Conservation (phyloP, 2,888 invertebrate genomes). For the Watsonalla binaria region DNA sequence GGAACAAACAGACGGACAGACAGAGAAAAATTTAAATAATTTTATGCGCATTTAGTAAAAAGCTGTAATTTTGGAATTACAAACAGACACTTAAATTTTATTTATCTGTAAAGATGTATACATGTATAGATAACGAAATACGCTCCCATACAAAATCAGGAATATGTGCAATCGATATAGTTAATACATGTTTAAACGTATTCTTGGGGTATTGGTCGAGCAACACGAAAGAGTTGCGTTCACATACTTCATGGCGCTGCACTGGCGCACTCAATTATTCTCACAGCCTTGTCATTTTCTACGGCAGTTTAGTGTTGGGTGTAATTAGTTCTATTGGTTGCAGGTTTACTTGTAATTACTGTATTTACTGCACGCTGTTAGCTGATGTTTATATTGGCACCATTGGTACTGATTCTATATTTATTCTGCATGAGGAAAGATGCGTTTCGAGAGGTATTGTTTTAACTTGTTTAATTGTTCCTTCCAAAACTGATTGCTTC, state of each 20-base stretch:
- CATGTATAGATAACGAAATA: no score
- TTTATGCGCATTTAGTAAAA: no score
- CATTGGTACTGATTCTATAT: background rate
- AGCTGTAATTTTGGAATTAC: no score
- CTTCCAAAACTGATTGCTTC: no score
- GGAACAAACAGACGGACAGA: no score
- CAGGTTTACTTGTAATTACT: background rate
- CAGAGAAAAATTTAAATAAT: no score
- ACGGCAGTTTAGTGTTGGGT: background rate
- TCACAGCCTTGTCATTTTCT: slow-evolving; percentile 2
- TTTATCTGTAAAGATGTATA: no score
- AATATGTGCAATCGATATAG: no score
- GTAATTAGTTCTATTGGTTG: background rate
- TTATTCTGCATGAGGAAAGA: background rate
- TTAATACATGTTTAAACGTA: no score
- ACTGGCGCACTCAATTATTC: background rate
- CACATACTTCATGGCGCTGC: background rate
- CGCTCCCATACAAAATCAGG: no score
- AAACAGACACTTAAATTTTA: no score
- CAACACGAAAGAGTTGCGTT: background rate
- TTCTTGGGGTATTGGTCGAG: background rate
- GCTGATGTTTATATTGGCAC: background rate
- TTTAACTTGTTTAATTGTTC: background rate
- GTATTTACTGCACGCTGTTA: background rate
- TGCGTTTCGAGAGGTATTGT: background rate